Base-by-base conservation (phyloP, 2,113 vertebrate species). In the Mobula birostris region DNA sequence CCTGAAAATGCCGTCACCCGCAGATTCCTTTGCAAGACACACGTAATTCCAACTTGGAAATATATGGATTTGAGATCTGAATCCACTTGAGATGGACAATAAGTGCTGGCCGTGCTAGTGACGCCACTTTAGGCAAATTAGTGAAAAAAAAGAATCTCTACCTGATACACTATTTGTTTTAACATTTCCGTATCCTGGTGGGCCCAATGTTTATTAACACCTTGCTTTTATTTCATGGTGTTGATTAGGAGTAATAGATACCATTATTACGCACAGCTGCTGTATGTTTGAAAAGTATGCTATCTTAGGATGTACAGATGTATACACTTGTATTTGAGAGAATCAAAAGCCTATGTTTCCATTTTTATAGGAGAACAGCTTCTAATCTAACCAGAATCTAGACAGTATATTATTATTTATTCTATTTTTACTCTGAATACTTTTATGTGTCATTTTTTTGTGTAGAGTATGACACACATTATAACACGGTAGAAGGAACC, bases 401-500 rank as follows among this genome's bases (percentile, higher is more conserved):
- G 61, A n/a, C 9, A n/a, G 6, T 63, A 27, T 88, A n/a, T 29
- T 2, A 14, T 61, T 27, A 63, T 27, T 61, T 66, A 7, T 66
- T 66, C 29, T 32, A 8, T 82, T 32, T 94, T 0, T 2, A 27
- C 6, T 94, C 32, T 94, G 76, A 63, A 66, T 82, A 17, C 32
- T 48, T 36, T 87, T 61, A 29, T 78, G 3, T 63, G 6, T 61
- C 87, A 24, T 95, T 61, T 94, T 70, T 93, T 93, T 74, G 12
- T 56, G 1, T 94, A 97, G 96, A 96, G 94, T 97, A 96, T 94
- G 96, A 97, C n/a, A 94, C 88, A 78, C 95, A 95, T 61, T 95
- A 96, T 87, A 94, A 95, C 58, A 94, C 97, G 83, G 95, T 97
- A 87, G 98, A 98, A 95, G 97, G 96, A 6, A 9, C 58, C 12